Evolutionary conservation across 2,797 vertebrate genomes (phyloP).

Genomic region (Taenioides sp.): DNA sequence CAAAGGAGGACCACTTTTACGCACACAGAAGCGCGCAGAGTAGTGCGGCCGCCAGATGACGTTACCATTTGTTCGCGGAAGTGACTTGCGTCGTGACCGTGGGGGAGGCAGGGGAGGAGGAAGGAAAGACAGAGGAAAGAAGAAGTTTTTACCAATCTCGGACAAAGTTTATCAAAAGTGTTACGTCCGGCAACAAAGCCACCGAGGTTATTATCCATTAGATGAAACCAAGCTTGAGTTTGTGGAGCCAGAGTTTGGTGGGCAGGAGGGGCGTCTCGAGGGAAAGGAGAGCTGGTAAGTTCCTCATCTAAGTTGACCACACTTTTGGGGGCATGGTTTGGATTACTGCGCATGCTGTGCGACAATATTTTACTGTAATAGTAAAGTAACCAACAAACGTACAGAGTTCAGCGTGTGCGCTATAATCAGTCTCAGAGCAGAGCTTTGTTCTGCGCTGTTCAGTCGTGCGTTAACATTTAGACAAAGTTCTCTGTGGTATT

Average conservation of each 20-base stretch:
- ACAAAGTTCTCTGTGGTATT: slow-evolving; percentile 18
- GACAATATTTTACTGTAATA: slow-evolving; percentile 1
- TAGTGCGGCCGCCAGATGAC: slow-evolving; percentile 70
- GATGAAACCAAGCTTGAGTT: slow-evolving; percentile 39
- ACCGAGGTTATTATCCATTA: slow-evolving; percentile 21
- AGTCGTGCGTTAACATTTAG: background rate
- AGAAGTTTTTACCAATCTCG: slow-evolving; percentile 62
- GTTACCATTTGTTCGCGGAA: slow-evolving; percentile 79
- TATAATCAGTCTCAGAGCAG: background rate
- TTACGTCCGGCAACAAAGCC: slow-evolving; percentile 8
- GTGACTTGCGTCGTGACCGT: slow-evolving; percentile 75
- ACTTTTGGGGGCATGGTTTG: slow-evolving; percentile 50
- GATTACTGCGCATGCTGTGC: slow-evolving; percentile 17
- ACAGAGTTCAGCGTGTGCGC: background rate
- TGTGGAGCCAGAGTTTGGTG: slow-evolving; percentile 28
- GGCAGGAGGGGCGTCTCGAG: slow-evolving; percentile 53
- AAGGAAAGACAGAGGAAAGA: slow-evolving; percentile 62
- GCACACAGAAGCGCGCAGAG: background rate
- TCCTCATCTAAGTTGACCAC: slow-evolving; percentile 67
- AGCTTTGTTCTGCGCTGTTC: slow-evolving; percentile 9
- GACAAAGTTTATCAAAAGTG: slow-evolving; percentile 42
- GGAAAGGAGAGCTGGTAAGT: slow-evolving; percentile 77
- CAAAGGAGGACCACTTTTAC: slow-evolving; percentile 17
- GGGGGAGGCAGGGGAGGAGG: slow-evolving; percentile 51
- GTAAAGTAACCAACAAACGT: background rate